phyloP scores from a whole-genome alignment of 1,140 invertebrate species.

The Trigoniulus corallinus region DNA sequence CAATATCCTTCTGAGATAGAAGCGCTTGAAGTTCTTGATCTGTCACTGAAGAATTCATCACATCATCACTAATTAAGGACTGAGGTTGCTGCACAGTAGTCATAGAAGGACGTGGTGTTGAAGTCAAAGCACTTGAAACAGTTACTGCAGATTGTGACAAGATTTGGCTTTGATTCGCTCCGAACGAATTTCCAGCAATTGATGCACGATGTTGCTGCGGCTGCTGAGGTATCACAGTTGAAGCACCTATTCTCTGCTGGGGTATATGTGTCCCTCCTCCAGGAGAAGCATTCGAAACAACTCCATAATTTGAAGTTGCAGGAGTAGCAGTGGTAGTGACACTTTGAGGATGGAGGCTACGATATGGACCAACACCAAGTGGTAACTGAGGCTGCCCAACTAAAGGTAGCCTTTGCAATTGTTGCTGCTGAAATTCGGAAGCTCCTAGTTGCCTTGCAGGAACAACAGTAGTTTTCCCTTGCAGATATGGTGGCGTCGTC shows the following conservation, averaged over 20 bases:
- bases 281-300: background rate
- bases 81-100: conserved; percentile 2
- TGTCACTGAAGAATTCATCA: conserved; percentile 19
- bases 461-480: too few relatives aligned
- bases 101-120: background rate
- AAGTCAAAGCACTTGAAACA: background rate
- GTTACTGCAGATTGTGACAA: conserved; percentile 3
- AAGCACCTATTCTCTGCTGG: too few relatives aligned
- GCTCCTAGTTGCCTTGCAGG: background rate
- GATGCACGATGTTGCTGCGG: background rate
- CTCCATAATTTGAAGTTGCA: too few relatives aligned
- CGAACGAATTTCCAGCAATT: background rate
- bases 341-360: too few relatives aligned
- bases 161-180: background rate
- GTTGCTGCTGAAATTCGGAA: background rate
- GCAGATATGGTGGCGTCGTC: too few relatives aligned
- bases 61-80: conserved; percentile 5
- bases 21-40: conserved; percentile 54
- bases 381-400: background rate
- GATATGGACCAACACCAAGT: background rate
- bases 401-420: background rate
- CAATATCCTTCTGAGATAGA: conserved; percentile 51
- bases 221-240: too few relatives aligned
- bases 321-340: too few relatives aligned
- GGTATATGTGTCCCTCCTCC: background rate